Evolutionary conservation across 2,888 invertebrate species (phyloP), one percentile per base, ranked within the genome.

Genomic region (Caradrina kadenii): DNA sequence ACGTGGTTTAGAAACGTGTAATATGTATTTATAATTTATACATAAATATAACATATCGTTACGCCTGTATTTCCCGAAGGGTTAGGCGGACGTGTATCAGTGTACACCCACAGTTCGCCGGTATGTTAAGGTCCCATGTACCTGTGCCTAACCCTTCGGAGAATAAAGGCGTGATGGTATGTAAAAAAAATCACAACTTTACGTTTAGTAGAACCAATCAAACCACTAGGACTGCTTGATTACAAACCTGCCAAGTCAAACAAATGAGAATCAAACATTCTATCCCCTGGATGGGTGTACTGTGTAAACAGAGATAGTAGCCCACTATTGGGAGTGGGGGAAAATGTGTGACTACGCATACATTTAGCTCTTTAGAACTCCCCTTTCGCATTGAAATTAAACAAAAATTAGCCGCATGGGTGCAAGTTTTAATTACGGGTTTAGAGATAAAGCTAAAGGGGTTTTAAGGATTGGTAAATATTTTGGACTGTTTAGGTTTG

Each of bases 221-320:
- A 39, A 56, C 5, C 26, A n/a, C 22, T 3, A 10, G 45, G 17
- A 17, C 15, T 45, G 17, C 45, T 59, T 60, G 10, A 74, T 80
- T 39, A 39, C 26, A 31, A 50, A 80, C 26, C n/a, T n/a, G 35
- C 59, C 17, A 55, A 55, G 0, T 21, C 17, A 76, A 73, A 67
- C 71, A 68, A 70, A 55, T 56, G 69, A 56, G 60, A 76, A 67
- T 71, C 67, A 56, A 45, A 5, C 50, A 61, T 66, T 65, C 61
- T 62, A 17, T 19, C 31, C 22, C 31, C n/a, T n/a, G 10, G 45
- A 19, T 52, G 52, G 56, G 45, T 53, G 2, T 49, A 63, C 83
- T 83, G 93, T 67, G 79, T 86, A 91, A 92, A 93, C 92, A 90
- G 22, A 86, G 93, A 93, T 93, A 92, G 87, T 70, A 78, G 68